Conservation (phyloP, 2,113 vertebrate genomes). For the Gnathonemus echidnorhynchus region DNA sequence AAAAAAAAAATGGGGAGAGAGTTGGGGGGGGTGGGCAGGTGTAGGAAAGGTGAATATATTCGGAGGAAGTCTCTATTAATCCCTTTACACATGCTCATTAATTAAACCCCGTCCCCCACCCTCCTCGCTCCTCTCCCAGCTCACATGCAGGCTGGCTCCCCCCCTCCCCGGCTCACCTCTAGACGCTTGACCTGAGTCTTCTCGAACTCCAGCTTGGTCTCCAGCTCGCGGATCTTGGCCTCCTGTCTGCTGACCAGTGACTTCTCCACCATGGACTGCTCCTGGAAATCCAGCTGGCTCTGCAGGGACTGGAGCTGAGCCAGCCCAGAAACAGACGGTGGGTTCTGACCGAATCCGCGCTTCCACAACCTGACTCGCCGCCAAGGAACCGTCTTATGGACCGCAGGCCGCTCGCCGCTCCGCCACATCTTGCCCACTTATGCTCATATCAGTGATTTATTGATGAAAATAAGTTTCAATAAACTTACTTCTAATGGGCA, state of each 20-base stretch:
- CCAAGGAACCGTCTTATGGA: background rate
- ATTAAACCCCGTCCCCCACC: background rate
- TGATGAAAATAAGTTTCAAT: background rate
- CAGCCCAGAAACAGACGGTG: background rate
- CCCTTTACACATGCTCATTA: background rate
- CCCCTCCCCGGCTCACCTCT: conserved; percentile 65
- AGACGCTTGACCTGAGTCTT: conserved; percentile 92
- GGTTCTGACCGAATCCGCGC: background rate
- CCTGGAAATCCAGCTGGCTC: conserved; percentile 92
- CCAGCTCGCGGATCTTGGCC: conserved; percentile 88
- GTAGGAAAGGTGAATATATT: background rate
- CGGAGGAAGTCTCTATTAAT: background rate
- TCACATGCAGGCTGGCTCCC: background rate
- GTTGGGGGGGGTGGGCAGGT: background rate
- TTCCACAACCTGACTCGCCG: background rate
- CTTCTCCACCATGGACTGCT: conserved; percentile 98
- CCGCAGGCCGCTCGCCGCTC: background rate
- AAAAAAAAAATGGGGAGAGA: background rate
- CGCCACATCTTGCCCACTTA: background rate
- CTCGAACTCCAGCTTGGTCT: conserved; percentile 92
- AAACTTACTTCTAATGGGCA: conserved; percentile 7
- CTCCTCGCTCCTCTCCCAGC: background rate
- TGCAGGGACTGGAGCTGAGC: conserved; percentile 82
- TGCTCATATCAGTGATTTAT: background rate
- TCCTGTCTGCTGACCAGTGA: conserved; percentile 90